These are phyloP conservation scores for Agrilus mali DNA, from an alignment of 2,888 invertebrate genomes.

Conservation along the genomic window DNA sequence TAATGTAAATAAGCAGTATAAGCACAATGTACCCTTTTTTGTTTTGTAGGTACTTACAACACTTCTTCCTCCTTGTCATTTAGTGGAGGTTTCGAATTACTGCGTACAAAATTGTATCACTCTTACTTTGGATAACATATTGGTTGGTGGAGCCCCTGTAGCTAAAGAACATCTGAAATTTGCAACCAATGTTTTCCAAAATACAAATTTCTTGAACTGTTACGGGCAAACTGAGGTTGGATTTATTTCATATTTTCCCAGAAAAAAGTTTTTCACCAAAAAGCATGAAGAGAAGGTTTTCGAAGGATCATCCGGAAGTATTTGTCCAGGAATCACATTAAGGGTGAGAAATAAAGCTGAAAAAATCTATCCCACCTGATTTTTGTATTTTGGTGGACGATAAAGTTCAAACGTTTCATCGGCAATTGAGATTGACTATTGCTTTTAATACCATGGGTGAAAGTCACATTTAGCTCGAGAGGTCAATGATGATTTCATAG, in stretches of 20 bases:
- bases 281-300: background rate
- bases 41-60: background rate
- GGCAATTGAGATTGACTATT: too few species aligned
- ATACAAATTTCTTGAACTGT: constrained; percentile 16
- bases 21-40: background rate
- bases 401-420: too few species aligned
- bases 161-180: constrained; percentile 7
- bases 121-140: constrained; percentile 2
- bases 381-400: too few species aligned
- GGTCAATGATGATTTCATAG: too few species aligned
- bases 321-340: too few species aligned
- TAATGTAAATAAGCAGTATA: too few species aligned
- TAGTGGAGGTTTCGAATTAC: background rate
- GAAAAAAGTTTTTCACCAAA: background rate
- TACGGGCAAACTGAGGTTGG: constrained; percentile 7
- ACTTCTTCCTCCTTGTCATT: background rate
- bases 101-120: background rate
- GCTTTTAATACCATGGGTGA: too few species aligned
- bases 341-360: too few species aligned
- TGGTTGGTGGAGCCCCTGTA: constrained; percentile 12
- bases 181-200: constrained; percentile 18
- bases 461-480: too few species aligned
- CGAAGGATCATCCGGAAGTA: too few species aligned
- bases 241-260: background rate
- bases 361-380: too few species aligned